Conservation (phyloP, 2,797 vertebrate genomes). For the Sebastes cheni region DNA sequence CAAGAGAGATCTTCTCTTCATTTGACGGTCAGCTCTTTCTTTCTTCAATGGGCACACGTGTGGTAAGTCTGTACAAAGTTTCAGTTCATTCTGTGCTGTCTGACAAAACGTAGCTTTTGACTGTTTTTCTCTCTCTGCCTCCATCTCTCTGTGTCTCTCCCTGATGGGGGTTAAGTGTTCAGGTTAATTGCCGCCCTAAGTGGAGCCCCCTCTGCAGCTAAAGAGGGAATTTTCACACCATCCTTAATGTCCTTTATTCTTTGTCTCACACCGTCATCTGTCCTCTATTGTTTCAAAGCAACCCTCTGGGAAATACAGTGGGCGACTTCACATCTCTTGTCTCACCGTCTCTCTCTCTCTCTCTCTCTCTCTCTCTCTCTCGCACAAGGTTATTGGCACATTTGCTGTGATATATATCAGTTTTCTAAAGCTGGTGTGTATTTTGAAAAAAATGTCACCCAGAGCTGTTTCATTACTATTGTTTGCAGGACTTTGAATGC, state of each 20-base stretch:
- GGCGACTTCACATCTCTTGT: conserved; percentile 20
- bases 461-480: conserved; percentile 4
- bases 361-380: background rate
- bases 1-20: background rate
- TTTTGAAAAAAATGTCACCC: background rate
- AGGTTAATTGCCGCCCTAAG: conserved; percentile 75
- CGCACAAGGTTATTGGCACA: background rate
- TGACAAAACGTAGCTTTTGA: conserved; percentile 1
- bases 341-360: background rate
- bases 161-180: conserved; percentile 72
- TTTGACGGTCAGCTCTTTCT: background rate
- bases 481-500: conserved; percentile 4
- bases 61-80: background rate
- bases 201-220: conserved; percentile 52
- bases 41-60: background rate
- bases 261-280: conserved; percentile 40
- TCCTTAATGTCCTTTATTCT: conserved; percentile 60
- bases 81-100: background rate
- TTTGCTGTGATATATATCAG: background rate
- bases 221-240: conserved; percentile 53
- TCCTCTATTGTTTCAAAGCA: conserved; percentile 58
- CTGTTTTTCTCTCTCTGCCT: conserved; percentile 8
- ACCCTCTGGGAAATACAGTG: conserved; percentile 49
- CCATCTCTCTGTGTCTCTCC: conserved; percentile 26
- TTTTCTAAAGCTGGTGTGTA: conserved; percentile 4